Conservation (phyloP, 2,113 vertebrate genomes). For the Mesocricetus auratus region DNA sequence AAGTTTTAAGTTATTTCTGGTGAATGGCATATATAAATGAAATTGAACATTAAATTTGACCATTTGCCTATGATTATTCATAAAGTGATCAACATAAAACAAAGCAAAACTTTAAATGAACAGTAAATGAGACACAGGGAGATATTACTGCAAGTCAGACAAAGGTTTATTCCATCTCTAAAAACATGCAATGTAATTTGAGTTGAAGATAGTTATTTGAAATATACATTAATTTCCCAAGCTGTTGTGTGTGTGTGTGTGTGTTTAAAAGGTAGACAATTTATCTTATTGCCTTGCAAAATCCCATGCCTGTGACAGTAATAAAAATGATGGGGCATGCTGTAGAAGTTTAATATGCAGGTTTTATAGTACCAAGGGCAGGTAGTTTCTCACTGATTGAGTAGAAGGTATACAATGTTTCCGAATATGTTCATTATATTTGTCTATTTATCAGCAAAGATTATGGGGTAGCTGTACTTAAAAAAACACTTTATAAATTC, state of each 20-base stretch:
- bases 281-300: background rate
- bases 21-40: background rate
- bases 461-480: background rate
- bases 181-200: background rate
- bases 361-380: rapidly evolving
- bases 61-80: background rate
- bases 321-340: background rate
- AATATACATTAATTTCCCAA: background rate
- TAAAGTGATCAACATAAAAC: background rate
- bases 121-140: background rate
- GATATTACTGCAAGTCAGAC: background rate
- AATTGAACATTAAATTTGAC: background rate
- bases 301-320: background rate
- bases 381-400: background rate
- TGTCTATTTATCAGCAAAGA: background rate
- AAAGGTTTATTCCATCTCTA: background rate
- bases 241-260: background rate
- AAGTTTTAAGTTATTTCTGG: background rate
- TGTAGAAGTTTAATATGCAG: background rate
- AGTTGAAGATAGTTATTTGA: background rate
- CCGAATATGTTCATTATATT: background rate
- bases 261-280: background rate
- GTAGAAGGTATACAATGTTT: background rate
- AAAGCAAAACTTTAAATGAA: background rate
- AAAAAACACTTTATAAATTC: too few relatives aligned